Evolutionary conservation across 2,113 vertebrate species (phyloP).

Genomic region (Callocephalon fimbriatum): DNA sequence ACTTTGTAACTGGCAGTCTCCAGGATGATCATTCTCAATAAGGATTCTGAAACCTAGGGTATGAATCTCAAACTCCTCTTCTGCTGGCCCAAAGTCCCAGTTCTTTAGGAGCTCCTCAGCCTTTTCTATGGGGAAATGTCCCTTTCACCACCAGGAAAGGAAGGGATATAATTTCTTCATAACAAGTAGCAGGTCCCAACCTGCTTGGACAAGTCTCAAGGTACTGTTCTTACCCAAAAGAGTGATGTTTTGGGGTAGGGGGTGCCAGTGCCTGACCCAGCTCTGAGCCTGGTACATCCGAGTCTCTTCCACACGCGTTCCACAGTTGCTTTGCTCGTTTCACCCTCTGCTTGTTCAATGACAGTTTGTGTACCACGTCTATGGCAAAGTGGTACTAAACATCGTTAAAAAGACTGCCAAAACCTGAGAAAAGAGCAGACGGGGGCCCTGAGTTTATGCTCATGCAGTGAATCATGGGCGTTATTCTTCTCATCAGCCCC

Average conservation of each 20-base stretch:
- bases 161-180: rapidly evolving
- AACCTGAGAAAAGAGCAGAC: not conserved
- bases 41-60: not conserved
- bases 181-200: not conserved
- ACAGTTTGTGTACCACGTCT: not conserved
- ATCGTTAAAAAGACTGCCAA: not conserved
- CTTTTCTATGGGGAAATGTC: not conserved
- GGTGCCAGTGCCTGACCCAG: not conserved
- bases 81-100: not conserved
- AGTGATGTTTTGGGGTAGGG: rapidly evolving
- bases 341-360: not conserved
- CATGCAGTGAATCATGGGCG: not conserved
- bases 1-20: not conserved
- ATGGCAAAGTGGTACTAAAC: rapidly evolving
- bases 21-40: not conserved
- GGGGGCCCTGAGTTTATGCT: not conserved
- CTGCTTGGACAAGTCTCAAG: not conserved
- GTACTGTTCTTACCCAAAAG: not conserved
- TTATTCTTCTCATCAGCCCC: not conserved
- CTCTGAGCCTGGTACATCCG: rapidly evolving
- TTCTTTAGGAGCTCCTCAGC: not conserved
- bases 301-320: rapidly evolving
- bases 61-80: not conserved
- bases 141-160: not conserved
- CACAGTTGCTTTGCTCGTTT: not conserved